These are phyloP conservation scores for Calephelis nemesis DNA, from an alignment of 1,140 invertebrate species.

Conservation along the genomic window DNA sequence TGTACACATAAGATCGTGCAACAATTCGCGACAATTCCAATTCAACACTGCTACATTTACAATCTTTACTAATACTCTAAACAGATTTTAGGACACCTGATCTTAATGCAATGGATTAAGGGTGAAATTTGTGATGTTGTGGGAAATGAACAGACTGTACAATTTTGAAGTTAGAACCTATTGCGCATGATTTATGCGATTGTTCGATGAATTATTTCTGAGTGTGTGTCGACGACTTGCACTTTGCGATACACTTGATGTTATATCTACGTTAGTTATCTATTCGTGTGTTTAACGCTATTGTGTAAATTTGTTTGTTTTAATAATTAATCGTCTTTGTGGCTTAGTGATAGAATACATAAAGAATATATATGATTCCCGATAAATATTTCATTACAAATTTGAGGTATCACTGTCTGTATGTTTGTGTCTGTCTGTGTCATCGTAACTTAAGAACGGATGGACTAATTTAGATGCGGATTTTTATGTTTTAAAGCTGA, in stretches of 20 bases:
- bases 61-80: slow-evolving; percentile 38
- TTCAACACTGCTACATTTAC: slow-evolving; percentile 53
- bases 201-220: slow-evolving; percentile 68
- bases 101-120: slow-evolving; percentile 31
- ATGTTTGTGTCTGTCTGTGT: too few relatives aligned
- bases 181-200: slow-evolving; percentile 66
- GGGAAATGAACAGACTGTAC: slow-evolving; percentile 4
- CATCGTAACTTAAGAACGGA: too few relatives aligned
- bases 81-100: slow-evolving; percentile 20
- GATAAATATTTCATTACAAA: too few relatives aligned
- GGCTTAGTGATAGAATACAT: too few relatives aligned
- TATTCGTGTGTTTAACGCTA: too few relatives aligned
- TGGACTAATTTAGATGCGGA: too few relatives aligned
- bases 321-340: too few relatives aligned
- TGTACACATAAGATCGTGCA: too few relatives aligned
- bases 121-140: slow-evolving; percentile 14
- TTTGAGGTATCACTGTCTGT: too few relatives aligned
- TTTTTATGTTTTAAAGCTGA: too few relatives aligned
- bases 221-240: slow-evolving; percentile 51
- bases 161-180: slow-evolving; percentile 31
- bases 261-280: neutral
- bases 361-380: too few relatives aligned
- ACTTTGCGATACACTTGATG: slow-evolving; percentile 47
- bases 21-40: slow-evolving; percentile 66
- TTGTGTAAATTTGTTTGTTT: too few relatives aligned